Conservation (phyloP, 1,140 invertebrate genomes). For the Oryctes rhinoceros region DNA sequence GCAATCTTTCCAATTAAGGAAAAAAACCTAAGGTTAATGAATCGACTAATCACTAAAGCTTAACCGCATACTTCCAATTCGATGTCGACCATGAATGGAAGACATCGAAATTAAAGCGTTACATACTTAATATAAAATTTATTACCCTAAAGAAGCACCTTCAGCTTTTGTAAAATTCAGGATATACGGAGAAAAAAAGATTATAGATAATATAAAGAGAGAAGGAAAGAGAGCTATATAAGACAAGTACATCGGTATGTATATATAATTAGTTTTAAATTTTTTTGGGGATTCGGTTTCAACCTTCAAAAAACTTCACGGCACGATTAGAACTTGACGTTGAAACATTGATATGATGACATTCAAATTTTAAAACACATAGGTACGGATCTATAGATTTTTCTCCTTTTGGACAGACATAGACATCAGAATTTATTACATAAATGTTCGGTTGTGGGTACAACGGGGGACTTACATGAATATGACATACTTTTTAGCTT, state of each 20-base stretch:
- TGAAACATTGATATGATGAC: conserved; percentile 5
- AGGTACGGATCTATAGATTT: not conserved
- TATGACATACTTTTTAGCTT: not conserved
- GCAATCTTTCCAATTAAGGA: conserved; percentile 1
- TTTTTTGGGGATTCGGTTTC: too few relatives aligned
- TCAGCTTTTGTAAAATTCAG: too few relatives aligned
- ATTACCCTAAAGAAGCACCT: too few relatives aligned
- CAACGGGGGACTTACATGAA: not conserved
- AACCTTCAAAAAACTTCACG: not conserved
- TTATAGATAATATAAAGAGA: too few relatives aligned
- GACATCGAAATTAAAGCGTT: too few relatives aligned
- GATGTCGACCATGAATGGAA: too few relatives aligned
- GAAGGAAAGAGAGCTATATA: too few relatives aligned
- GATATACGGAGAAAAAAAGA: too few relatives aligned
- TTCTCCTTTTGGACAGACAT: not conserved
- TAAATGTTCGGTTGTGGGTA: not conserved
- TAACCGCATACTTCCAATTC: not conserved
- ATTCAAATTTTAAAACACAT: not conserved
- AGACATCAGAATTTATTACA: too few relatives aligned
- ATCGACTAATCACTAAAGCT: not conserved
- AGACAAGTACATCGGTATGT: too few relatives aligned
- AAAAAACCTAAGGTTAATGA: conserved; percentile 22
- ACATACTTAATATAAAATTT: too few relatives aligned
- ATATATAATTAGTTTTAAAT: too few relatives aligned
- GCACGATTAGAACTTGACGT: not conserved